Evolutionary conservation across 64 coral and sea anemone species (phyloP).

Genomic region (Platygyra sinensis): DNA sequence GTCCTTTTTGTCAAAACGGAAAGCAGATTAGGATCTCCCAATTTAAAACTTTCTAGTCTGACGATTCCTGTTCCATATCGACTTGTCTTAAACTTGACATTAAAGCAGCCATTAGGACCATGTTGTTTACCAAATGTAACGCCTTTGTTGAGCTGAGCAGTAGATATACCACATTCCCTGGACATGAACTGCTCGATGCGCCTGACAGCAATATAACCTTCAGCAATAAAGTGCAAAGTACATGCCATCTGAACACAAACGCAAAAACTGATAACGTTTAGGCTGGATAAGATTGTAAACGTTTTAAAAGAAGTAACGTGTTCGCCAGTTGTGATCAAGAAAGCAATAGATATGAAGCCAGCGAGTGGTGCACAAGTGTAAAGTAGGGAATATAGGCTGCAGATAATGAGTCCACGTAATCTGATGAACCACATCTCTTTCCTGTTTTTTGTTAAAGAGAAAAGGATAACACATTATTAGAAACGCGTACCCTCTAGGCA

Average conservation of each 20-base stretch:
- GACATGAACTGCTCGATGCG: too few relatives aligned
- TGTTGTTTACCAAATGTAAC: neutral
- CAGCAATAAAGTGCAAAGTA: neutral
- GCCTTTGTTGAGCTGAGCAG: too few relatives aligned
- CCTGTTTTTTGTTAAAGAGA: neutral
- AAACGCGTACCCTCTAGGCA: neutral
- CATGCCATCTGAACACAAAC: neutral
- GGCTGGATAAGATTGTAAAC: constrained; percentile 4
- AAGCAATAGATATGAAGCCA: neutral
- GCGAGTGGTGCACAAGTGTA: neutral
- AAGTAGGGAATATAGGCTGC: neutral
- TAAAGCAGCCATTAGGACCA: neutral
- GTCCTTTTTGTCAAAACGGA: neutral
- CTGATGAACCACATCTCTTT: constrained; percentile 4
- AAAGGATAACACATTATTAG: neutral
- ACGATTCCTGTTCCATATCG: neutral
- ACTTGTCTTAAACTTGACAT: neutral
- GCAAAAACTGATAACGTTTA: neutral
- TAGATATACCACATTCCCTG: too few relatives aligned
- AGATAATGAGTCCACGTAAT: neutral
- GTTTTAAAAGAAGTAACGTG: neutral
- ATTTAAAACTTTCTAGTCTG: neutral
- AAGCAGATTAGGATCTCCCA: neutral
- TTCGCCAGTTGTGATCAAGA: neutral
- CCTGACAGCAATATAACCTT: neutral